A percentile compares a stretch with the other conserved stretches of the same genome.
Conservation (phyloP, 1,140 invertebrate genomes). For the Drosophila ohnishii region DNA sequence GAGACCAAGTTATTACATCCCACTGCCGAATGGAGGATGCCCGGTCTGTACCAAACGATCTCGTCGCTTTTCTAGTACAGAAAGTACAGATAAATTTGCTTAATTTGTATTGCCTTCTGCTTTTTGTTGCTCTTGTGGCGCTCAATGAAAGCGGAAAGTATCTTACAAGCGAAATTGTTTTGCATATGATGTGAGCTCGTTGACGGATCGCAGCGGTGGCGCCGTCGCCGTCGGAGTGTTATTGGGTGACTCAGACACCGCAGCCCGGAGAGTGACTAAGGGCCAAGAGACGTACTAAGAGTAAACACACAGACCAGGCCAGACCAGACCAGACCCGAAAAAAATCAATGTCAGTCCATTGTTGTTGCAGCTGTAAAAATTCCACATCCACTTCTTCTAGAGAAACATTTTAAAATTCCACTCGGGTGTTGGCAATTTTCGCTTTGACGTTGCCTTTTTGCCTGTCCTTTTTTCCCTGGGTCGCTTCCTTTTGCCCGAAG, state of each 20-base stretch:
- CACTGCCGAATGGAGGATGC: slow-evolving; percentile 18
- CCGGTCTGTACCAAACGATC: slow-evolving; percentile 2
- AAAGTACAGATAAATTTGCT: slow-evolving; percentile 69
- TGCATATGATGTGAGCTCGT: slow-evolving; percentile 64
- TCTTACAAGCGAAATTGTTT: slow-evolving; percentile 45
- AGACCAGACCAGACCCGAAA: slow-evolving; percentile 44
- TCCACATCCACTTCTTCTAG: slow-evolving; percentile 22
- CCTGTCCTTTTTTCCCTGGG: slow-evolving; percentile 10
- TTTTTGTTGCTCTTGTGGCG: slow-evolving; percentile 13
- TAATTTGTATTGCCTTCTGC: slow-evolving; percentile 56
- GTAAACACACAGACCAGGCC: slow-evolving; percentile 23
- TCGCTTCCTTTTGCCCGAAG: slow-evolving; percentile 46
- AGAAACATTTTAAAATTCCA: slow-evolving; percentile 67
- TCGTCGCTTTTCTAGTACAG: slow-evolving; percentile 34
- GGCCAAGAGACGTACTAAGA: slow-evolving; percentile 48
- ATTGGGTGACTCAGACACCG: slow-evolving; percentile 43
- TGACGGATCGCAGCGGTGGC: slow-evolving; percentile 41
- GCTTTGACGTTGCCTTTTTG: slow-evolving; percentile 27
- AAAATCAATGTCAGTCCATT: slow-evolving; percentile 74
- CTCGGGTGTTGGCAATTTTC: slow-evolving; percentile 72
- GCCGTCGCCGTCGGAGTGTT: slow-evolving; percentile 12
- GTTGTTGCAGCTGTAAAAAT: slow-evolving; percentile 54
- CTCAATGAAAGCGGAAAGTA: slow-evolving; percentile 73
- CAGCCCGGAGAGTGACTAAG: slow-evolving; percentile 54
- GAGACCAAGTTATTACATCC: slow-evolving; percentile 40